Percentiles rank a stretch among this genome's conserved stretches.
Evolutionary conservation across 2,888 invertebrate genomes (phyloP).

Genomic region (Hedychridium roseum): DNA sequence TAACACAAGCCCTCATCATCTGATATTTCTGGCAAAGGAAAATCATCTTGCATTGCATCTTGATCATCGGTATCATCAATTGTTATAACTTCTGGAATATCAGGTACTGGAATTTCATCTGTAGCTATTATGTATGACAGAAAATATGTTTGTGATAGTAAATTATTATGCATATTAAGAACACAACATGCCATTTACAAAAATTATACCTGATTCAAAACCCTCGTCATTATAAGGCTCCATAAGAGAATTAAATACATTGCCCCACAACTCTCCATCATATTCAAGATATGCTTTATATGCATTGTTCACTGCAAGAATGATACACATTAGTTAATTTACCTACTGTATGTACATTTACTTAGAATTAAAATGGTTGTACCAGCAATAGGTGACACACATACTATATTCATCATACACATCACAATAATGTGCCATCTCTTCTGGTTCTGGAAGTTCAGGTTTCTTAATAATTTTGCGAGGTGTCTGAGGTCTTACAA

Average conservation of each 20-base stretch:
- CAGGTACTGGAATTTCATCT: not conserved
- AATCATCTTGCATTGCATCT: conserved; percentile 22
- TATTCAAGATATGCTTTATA: conserved; percentile 21
- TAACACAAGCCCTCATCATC: conserved; percentile 19
- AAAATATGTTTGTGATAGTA: too few species aligned
- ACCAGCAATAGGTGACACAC: not conserved
- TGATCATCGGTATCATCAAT: conserved; percentile 5
- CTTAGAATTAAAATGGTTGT: not conserved
- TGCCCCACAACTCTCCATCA: conserved; percentile 18
- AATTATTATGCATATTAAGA: not conserved
- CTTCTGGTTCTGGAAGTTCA: conserved; percentile 37
- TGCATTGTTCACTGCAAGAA: conserved; percentile 22
- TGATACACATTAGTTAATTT: conserved; percentile 7
- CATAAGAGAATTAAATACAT: too few species aligned
- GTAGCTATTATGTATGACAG: not conserved
- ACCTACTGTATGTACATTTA: not conserved
- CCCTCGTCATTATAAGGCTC: conserved; percentile 32
- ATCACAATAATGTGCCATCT: conserved; percentile 31
- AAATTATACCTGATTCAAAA: conserved; percentile 38
- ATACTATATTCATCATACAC: conserved; percentile 22
- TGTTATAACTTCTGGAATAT: not conserved
- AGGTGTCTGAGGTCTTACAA: conserved; percentile 36
- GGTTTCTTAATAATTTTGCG: conserved; percentile 12
- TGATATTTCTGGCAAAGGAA: conserved; percentile 28
- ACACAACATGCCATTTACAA: not conserved